phyloP scores from a whole-genome alignment of 64 coral and sea anemone species.

The Montipora efflorescens region DNA sequence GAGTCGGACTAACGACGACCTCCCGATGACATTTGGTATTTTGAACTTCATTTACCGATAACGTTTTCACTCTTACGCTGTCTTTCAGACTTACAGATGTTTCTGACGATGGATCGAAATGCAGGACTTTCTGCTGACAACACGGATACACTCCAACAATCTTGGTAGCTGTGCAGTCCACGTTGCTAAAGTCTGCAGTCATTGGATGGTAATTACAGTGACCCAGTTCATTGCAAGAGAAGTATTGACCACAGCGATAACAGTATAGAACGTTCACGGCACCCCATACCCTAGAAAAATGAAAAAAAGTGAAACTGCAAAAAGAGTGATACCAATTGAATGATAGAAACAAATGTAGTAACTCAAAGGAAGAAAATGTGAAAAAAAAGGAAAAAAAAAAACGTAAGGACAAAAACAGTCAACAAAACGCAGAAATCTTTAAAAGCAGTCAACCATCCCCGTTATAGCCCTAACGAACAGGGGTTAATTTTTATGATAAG shows the following conservation, averaged over 20 bases:
- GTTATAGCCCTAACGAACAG: too few relatives aligned
- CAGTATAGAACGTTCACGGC: conserved; percentile 83
- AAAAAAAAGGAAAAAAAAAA: too few relatives aligned
- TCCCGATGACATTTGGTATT: too few relatives aligned
- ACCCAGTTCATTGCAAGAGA: conserved; percentile 83
- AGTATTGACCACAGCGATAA: conserved; percentile 80
- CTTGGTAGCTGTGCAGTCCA: conserved; percentile 16
- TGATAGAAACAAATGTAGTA: too few relatives aligned
- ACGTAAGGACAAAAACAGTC: too few relatives aligned
- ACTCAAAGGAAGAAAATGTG: too few relatives aligned
- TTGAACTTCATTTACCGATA: too few relatives aligned
- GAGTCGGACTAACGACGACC: too few relatives aligned
- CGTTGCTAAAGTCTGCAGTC: conserved; percentile 47
- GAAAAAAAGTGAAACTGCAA: not conserved
- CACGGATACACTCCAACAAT: conserved; percentile 90
- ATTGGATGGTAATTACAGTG: conserved; percentile 91
- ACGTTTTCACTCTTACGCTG: too few relatives aligned
- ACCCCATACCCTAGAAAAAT: conserved; percentile 79
- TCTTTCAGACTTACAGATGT: conserved; percentile 60
- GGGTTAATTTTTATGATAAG: too few relatives aligned
- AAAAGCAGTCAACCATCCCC: too few relatives aligned
- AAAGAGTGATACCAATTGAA: not conserved
- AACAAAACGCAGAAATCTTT: too few relatives aligned
- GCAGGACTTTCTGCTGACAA: conserved; percentile 89
- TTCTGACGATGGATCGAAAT: conserved; percentile 80